Conservation (phyloP, 2,113 vertebrate genomes). For the Prochilodus magdalenae region DNA sequence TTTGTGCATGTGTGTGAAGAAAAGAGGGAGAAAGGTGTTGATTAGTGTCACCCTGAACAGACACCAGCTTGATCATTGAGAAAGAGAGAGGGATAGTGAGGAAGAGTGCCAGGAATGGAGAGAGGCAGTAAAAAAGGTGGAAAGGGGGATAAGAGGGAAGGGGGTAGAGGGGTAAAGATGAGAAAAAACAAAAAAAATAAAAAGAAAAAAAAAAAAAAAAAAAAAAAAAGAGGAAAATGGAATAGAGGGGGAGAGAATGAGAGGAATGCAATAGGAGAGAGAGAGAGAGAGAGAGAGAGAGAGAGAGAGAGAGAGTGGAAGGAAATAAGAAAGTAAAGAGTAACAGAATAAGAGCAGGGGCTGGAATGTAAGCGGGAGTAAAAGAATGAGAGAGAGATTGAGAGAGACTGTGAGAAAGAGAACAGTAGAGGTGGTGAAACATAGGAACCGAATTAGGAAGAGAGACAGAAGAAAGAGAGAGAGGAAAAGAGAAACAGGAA, state of each 20-base stretch:
- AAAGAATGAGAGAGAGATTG: neutral
- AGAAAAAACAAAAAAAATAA: neutral
- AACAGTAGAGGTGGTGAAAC: neutral
- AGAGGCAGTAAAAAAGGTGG: neutral
- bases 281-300: constrained; percentile 29
- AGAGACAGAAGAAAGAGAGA: too few species aligned
- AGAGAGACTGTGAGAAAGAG: neutral
- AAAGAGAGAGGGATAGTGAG: constrained; percentile 27
- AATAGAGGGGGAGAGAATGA: neutral
- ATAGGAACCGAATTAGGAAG: too few species aligned
- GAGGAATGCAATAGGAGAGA: neutral
- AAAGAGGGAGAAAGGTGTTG: constrained; percentile 72
- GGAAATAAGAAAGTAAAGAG: too few species aligned
- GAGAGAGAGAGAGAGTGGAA: neutral
- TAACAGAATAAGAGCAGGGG: constrained; percentile 20
- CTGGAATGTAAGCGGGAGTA: neutral
- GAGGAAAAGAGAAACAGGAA: too few species aligned
- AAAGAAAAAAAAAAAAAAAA: neutral
- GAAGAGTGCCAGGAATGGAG: too few species aligned
- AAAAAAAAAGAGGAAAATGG: neutral
- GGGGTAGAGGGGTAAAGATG: too few species aligned
- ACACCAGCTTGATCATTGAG: constrained; percentile 59
- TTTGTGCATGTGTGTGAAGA: constrained; percentile 53
- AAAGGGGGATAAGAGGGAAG: too few species aligned
- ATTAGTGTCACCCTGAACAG: constrained; percentile 71